A percentile compares a stretch with the other conserved stretches of the same genome.
Evolutionary conservation across 2,113 vertebrate genomes (phyloP).

Genomic region (Solenodon paradoxus): DNA sequence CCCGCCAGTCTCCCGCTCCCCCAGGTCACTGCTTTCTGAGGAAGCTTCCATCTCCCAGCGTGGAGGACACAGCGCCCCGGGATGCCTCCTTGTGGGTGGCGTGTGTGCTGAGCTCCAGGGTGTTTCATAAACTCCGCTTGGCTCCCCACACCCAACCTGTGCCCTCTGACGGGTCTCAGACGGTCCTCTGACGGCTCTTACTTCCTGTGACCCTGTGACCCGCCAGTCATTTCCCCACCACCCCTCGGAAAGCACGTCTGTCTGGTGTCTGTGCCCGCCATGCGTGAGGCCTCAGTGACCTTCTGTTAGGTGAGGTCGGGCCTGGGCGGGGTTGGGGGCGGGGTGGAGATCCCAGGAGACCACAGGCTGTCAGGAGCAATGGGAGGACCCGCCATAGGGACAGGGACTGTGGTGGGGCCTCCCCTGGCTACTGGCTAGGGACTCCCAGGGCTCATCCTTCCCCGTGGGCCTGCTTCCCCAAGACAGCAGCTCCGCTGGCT

Average conservation of each 20-base stretch:
- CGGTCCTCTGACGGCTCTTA: background rate
- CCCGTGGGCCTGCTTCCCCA: background rate
- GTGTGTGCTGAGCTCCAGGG: rapidly evolving
- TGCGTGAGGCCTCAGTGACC: too few species aligned
- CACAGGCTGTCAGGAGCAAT: too few species aligned
- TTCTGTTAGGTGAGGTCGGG: too few species aligned
- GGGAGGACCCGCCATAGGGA: too few species aligned
- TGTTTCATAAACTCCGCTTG: background rate
- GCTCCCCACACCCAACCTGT: background rate
- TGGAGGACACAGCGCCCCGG: background rate
- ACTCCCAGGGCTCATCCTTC: background rate
- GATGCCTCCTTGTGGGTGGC: too few species aligned
- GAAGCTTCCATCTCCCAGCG: background rate
- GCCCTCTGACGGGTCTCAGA: background rate
- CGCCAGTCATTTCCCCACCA: background rate
- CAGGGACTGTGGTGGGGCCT: too few species aligned
- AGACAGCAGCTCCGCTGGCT: rapidly evolving
- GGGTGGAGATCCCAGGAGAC: too few species aligned
- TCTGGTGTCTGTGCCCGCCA: too few species aligned
- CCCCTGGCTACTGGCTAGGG: too few species aligned
- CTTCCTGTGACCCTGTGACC: rapidly evolving
- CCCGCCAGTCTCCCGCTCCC: background rate
- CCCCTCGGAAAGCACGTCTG: background rate
- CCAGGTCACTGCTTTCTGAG: background rate
- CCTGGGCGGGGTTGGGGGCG: too few species aligned